Evolutionary conservation across 2,113 vertebrate genomes (phyloP), one percentile per base, ranked within the genome.

Genomic region (Colius striatus): DNA sequence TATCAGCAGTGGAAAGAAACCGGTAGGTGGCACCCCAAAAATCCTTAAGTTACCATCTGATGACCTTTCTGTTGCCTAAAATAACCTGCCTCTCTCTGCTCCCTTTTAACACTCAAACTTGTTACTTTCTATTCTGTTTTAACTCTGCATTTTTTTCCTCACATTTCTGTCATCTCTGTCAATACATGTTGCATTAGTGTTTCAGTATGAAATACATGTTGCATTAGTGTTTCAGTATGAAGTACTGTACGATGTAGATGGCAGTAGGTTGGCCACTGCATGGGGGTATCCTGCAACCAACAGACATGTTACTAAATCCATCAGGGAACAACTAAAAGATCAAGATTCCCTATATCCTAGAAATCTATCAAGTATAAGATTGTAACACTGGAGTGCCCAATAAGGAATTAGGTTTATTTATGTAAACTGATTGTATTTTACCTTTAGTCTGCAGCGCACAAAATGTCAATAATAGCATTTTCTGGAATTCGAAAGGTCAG

Each of bases 121-220:
- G 5, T 76, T 30, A 23, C 8, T 73, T 50, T n/a, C 23, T 63
- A 9, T 62, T 8, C 22, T 85, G 14, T 78, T 84, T 67, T 30
- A 26, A 27, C 11, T 15, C 3, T 6, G 6, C 1, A 2, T 19
- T 58, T 66, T 60, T 57, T 5, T 0, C 0, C 11, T 3, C 13
- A 38, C 3, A 8, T 65, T 51, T 57, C 25, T 9, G 16, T 54
- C 4, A 23, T n/a, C 1, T 80, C 4, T 23, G 13, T 60, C 34
- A 60, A 36, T 9, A 30, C 0, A 0, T 41, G 32, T 1, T 4
- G 2, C 51, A 63, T 65, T 34, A 7, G 6, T 55, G 10, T 11
- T 48, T 48, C 47, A 48, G n/a, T n/a, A n/a, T n/a, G n/a, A n/a
- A 60, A 36, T 9, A 30, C 0, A 0, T 41, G 32, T 1, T 4